Evolutionary conservation across 2,888 invertebrate genomes (phyloP), one percentile per base, ranked within the genome.

Genomic region (Onchidella celtica): DNA sequence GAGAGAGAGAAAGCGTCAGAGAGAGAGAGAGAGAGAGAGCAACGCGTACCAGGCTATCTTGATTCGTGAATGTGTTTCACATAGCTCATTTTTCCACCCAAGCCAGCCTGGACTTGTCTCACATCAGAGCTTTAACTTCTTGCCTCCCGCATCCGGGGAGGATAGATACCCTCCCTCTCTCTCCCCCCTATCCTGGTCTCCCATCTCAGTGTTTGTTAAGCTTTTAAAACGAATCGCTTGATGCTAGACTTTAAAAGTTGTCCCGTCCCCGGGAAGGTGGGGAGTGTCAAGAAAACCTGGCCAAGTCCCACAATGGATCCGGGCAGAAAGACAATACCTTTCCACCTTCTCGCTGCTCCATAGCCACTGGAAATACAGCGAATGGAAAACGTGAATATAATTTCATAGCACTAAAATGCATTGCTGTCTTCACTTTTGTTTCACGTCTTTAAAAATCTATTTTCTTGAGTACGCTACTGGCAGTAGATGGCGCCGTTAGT

Each of bases 1-100:
- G 66, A 76, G 66, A 76, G 77, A 69, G 77, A 69, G 68, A 69
- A 59, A 57, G 77, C 68, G 77, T 57, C 68, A 77, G 68, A 57
- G 77, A 77, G 69, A 77, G 55, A 57, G 57, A 77, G 59, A 77
- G 69, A 59, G 57, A 77, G 69, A 77, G 57, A 63, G 65, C n/a
- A 55, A 72, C 24, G 27, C 38, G 24, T 21, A n/a, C 24, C n/a
- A 27, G 47, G 47, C 17, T 17, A n/a, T 66, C 66, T 66, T n/a
- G 6, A n/a, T 66, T 66, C 24, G 14, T 29, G n/a, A n/a, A n/a
- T n/a, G n/a, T n/a, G n/a, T n/a, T n/a, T 9, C 34, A 66, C 11
- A 61, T 61, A 61, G 6, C 61, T n/a, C n/a, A 4, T 24, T 61
- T 61, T 17, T 47, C 47, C 47, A 47, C 47, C 9, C 17, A 47